phyloP scores from a whole-genome alignment of 2,113 vertebrate species.

The Himantopus leucocephalus region DNA sequence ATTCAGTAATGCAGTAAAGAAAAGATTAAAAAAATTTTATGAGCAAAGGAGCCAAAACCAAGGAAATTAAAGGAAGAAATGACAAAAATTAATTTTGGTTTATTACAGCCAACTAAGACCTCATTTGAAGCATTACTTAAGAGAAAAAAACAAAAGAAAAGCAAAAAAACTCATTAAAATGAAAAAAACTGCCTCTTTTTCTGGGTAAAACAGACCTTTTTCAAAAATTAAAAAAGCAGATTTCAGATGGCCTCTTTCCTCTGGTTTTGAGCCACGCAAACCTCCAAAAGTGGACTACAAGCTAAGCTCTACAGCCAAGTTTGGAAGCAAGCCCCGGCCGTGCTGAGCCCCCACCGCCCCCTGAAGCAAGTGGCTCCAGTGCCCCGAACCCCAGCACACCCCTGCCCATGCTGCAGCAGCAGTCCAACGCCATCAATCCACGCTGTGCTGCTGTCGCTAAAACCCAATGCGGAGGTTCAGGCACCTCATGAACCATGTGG shows the following conservation, averaged over 20 bases:
- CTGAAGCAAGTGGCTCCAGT: accelerated
- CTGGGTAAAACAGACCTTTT: background rate
- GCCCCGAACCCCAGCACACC: background rate
- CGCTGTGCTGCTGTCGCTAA: accelerated
- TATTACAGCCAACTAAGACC: background rate
- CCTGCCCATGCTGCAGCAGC: accelerated
- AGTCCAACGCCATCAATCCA: accelerated
- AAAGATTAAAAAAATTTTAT: background rate
- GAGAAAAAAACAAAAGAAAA: background rate
- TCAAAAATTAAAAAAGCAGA: background rate
- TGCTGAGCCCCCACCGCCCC: accelerated
- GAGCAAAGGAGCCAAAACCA: background rate
- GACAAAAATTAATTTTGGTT: background rate
- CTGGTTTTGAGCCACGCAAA: background rate
- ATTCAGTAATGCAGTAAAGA: background rate
- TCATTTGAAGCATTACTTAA: background rate
- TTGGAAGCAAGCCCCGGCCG: accelerated
- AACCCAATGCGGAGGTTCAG: accelerated
- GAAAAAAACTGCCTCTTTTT: background rate
- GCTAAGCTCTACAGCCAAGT: background rate
- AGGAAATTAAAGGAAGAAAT: background rate
- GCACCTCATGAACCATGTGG: background rate
- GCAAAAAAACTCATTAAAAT: background rate
- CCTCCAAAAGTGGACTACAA: background rate
- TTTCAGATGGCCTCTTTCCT: background rate